Evolutionary conservation across 2,888 invertebrate species (phyloP).

Genomic region (Merodon equestris): DNA sequence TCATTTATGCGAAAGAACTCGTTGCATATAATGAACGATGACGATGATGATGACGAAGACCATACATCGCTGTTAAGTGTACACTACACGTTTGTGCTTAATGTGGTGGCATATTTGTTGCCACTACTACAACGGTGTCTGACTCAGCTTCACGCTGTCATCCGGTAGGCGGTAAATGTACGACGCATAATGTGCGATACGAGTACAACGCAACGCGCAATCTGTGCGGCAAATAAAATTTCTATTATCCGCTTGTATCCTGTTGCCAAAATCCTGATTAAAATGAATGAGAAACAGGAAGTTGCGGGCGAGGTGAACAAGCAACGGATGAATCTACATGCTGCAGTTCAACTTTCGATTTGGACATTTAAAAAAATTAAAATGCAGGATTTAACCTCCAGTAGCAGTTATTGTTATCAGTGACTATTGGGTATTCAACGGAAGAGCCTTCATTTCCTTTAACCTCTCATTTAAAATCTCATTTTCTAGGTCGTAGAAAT

Average conservation of each 20-base stretch:
- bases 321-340: slow-evolving; percentile 13
- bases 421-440: too few species aligned
- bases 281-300: slow-evolving; percentile 41
- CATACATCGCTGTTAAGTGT: slow-evolving; percentile 21
- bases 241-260: slow-evolving; percentile 47
- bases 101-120: background rate
- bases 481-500: too few species aligned
- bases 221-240: slow-evolving; percentile 54
- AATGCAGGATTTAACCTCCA: too few species aligned
- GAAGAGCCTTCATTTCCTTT: too few species aligned
- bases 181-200: slow-evolving; percentile 31
- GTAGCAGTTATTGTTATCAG: too few species aligned
- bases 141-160: background rate
- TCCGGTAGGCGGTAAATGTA: slow-evolving; percentile 15
- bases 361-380: too few species aligned
- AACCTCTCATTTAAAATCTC: too few species aligned
- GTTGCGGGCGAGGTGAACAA: slow-evolving; percentile 25
- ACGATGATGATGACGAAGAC: slow-evolving; percentile 23
- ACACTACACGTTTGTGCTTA: slow-evolving; percentile 11
- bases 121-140: background rate
- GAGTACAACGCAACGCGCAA: slow-evolving; percentile 15
- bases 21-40: slow-evolving; percentile 1
- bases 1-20: slow-evolving; percentile 42
- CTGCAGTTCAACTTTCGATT: too few species aligned
- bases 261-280: slow-evolving; percentile 54